phyloP scores from a whole-genome alignment of 2,797 vertebrate genomes.

The Manis javanica region DNA sequence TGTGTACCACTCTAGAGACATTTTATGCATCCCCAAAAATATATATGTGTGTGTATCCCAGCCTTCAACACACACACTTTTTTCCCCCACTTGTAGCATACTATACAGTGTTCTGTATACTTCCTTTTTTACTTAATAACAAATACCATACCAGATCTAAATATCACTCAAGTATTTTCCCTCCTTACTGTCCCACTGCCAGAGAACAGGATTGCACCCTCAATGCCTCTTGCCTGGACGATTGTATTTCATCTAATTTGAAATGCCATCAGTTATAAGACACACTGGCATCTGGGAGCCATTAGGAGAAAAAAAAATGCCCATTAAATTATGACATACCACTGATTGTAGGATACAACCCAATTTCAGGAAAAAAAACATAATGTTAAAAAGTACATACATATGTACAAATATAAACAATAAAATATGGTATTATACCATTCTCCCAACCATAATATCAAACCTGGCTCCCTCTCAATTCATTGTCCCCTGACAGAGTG shows the following conservation, averaged over 20 bases:
- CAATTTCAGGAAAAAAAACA: neutral
- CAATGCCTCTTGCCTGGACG: neutral
- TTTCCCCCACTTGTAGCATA: neutral
- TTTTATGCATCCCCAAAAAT: neutral
- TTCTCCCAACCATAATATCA: neutral
- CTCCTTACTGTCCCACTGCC: neutral
- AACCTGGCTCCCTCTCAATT: neutral
- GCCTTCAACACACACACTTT: neutral
- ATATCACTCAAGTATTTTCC: neutral
- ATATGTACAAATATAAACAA: neutral
- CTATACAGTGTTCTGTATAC: neutral
- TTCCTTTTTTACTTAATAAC: neutral
- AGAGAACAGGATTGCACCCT: neutral
- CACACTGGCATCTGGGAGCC: neutral
- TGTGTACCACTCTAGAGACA: neutral
- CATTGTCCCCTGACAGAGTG: neutral
- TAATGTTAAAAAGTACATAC: neutral
- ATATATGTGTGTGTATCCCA: neutral
- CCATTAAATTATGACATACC: neutral
- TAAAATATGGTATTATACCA: neutral
- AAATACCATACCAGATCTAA: conserved; percentile 2
- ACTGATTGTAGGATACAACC: neutral
- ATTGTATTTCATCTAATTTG: conserved; percentile 22
- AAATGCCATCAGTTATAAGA: neutral
- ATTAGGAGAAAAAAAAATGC: neutral